These are phyloP conservation scores for Sibirionetta formosa DNA, from an alignment of 2,797 vertebrate genomes.

Conservation along the genomic window DNA sequence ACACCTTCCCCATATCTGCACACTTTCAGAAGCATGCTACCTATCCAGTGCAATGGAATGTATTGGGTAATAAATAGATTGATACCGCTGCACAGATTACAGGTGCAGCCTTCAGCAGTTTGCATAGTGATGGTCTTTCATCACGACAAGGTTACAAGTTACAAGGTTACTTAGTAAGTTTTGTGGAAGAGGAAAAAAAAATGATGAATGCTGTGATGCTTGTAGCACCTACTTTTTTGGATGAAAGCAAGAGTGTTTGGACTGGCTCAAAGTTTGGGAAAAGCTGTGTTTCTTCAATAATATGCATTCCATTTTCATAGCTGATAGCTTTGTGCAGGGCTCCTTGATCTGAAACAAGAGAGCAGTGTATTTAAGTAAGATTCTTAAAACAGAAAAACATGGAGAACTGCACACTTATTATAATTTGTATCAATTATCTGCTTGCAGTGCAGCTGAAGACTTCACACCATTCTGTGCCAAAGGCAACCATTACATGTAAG, in stretches of 20 bases:
- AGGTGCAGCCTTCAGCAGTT: background rate
- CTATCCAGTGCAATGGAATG: background rate
- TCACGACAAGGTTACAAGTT: fast-evolving
- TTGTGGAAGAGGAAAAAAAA: background rate
- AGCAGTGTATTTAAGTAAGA: background rate
- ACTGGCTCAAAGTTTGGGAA: constrained; percentile 89
- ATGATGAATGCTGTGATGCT: background rate
- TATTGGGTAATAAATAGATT: fast-evolving
- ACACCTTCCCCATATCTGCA: background rate
- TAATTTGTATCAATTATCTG: background rate
- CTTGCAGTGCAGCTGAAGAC: background rate
- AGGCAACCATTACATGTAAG: background rate
- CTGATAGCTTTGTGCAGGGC: constrained; percentile 93
- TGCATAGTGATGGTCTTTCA: fast-evolving
- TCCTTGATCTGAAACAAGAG: constrained; percentile 88
- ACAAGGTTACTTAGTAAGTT: background rate
- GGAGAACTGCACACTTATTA: background rate
- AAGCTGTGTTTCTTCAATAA: constrained; percentile 94
- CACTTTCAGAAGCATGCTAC: background rate
- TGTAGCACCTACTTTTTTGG: constrained; percentile 83
- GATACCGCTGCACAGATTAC: background rate
- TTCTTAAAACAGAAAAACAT: background rate
- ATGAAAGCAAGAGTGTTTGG: constrained; percentile 91
- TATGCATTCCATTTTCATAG: constrained; percentile 88
- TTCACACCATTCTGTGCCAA: background rate